Evolutionary conservation across 2,113 vertebrate species (phyloP).

Genomic region (Rhipidura dahli): DNA sequence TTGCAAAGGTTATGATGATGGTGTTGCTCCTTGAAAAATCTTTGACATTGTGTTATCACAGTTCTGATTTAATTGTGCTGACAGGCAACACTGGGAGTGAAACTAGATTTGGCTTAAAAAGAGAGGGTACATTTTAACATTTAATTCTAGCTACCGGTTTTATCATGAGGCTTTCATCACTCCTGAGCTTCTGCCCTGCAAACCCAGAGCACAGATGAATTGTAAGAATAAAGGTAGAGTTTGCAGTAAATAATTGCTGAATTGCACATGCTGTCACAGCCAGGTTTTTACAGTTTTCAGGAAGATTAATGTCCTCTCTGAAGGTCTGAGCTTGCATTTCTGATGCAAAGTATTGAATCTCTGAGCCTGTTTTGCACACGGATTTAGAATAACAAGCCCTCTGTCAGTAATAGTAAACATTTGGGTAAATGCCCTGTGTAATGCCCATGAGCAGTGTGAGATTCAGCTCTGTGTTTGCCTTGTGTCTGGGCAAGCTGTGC

Average conservation of each 20-base stretch:
- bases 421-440: background rate
- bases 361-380: background rate
- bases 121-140: background rate
- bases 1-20: background rate
- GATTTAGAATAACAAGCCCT: background rate
- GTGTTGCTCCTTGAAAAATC: background rate
- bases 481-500: background rate
- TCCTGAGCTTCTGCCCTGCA: background rate
- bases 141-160: background rate
- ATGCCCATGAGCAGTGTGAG: rapidly evolving
- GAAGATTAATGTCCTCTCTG: background rate
- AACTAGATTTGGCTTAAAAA: background rate
- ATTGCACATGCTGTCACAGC: background rate
- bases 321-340: background rate
- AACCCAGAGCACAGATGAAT: background rate
- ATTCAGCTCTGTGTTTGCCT: background rate
- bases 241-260: background rate
- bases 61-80: background rate
- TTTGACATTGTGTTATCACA: rapidly evolving
- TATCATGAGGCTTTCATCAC: background rate
- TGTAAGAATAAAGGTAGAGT: background rate
- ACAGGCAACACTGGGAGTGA: rapidly evolving
- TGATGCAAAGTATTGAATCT: background rate
- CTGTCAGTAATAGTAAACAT: background rate
- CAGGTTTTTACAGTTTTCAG: background rate